Base-by-base conservation (phyloP, 2,888 invertebrate genomes). In the Diogma glabrata region DNA sequence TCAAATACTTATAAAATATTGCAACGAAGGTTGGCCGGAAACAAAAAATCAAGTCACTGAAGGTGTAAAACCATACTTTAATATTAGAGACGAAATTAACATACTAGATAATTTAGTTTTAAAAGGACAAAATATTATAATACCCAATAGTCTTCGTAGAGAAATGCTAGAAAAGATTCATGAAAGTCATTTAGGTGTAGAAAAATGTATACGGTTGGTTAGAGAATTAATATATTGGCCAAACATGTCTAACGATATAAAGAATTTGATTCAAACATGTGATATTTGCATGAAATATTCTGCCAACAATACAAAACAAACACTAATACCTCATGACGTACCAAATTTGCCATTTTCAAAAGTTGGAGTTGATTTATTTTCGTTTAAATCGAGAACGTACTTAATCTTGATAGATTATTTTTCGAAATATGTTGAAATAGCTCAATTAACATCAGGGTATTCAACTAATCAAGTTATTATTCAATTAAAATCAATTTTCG, bases 261-360 rank as follows among this genome's bases (percentile, higher is more conserved):
- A 38, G 17, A 16, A 16, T 9, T 16, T 16, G 17, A n/a, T 16
- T 16, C n/a, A 38, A 16, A n/a, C 14, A 38, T 7, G 38, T 9
- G 38, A 38, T 16, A 38, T 38, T 38, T 38, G 38, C 17, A 16
- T 16, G 17, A 38, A 38, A 38, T 38, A 38, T 16, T 38, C 38
- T 9, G 12, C 33, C n/a, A 33, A 33, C 14, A 33, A 33, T 33
- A 33, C 4, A 14, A 7, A 33, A 9, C 33, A 9, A 33, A 12
- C n/a, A 3, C n/a, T 10, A 28, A 3, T 28, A 3, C 28, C n/a
- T 28, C n/a, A n/a, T n/a, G n/a, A n/a, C n/a, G n/a, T n/a, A n/a
- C n/a, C n/a, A n/a, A n/a, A n/a, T n/a, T n/a, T n/a, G n/a, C n/a
- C n/a, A n/a, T n/a, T n/a, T n/a, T n/a, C n/a, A n/a, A n/a, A n/a